Conservation (phyloP, 1,140 invertebrate genomes). For the Apolygus lucorum region DNA sequence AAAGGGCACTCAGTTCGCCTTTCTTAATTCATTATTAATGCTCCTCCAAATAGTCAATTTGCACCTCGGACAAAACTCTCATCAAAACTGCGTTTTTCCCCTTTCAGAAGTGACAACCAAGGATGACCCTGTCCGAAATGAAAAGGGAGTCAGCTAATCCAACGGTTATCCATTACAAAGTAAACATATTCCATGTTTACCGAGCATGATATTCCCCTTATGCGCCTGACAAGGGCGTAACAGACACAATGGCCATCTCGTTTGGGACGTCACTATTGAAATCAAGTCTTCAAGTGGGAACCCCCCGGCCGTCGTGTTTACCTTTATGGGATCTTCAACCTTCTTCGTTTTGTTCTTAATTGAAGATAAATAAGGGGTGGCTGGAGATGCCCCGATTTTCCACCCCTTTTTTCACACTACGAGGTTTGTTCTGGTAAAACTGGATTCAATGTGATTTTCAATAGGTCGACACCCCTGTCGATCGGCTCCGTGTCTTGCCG, state of each 20-base stretch:
- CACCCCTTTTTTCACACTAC: neutral
- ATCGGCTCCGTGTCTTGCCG: neutral
- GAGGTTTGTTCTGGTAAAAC: neutral
- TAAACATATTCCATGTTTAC: constrained; percentile 15
- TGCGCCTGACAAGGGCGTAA: neutral
- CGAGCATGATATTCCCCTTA: neutral
- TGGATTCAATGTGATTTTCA: neutral
- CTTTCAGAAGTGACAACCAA: neutral
- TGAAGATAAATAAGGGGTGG: constrained; percentile 5
- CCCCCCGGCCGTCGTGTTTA: neutral
- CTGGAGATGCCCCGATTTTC: neutral
- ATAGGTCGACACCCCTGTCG: constrained; percentile 6
- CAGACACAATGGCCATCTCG: neutral
- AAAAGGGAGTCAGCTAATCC: constrained; percentile 5
- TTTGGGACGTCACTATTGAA: constrained; percentile 12
- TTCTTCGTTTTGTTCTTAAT: constrained; percentile 6
- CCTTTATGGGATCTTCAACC: constrained; percentile 1
- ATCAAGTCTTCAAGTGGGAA: constrained; percentile 6
- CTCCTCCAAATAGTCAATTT: neutral
- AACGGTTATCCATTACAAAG: constrained; percentile 11
- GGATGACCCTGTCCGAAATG: neutral
- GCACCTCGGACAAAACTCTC: neutral
- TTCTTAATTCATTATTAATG: neutral
- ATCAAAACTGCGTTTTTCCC: neutral
- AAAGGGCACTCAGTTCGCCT: neutral